Base-by-base conservation (phyloP, 1,140 invertebrate species). In the Acromyrmex heyeri region DNA sequence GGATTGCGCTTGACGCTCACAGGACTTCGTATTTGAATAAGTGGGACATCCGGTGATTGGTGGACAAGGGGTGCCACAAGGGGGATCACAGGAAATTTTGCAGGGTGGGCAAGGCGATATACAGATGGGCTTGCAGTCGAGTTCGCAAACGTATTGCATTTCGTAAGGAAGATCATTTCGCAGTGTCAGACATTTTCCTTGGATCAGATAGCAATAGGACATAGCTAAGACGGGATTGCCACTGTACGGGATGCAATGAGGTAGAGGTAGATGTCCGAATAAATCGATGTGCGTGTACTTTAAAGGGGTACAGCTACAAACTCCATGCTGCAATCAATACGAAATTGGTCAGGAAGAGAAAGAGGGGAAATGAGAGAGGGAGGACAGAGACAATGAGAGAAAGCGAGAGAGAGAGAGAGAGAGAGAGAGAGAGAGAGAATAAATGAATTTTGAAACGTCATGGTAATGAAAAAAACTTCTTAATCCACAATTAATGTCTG, bases 281-380 rank as follows among this genome's bases (percentile, higher is more conserved):
- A 95, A 91, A 75, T 95, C 94, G 81, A 95, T 92, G 87, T 94
- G 93, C 82, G 94, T 94, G 89, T 93, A 95, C 69, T 95, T 95
- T 72, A 95, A 79, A 18, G 94, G 94, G 0, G 88, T 86, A 76
- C 89, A 90, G 83, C 94, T 94, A 85, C 91, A 93, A n/a, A 91
- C 85, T 21, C 93, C 94, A 77, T 95, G 94, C 94, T 95, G 88
- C 16, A 91, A 91, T 91, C 77, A 86, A 91, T 91, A 90, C 53
- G 34, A 75, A 62, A 21, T 59, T 50, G 24, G 50, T 83, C 27
- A 48, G 38, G 30, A 14, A 30, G 34, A 34, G 34, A 38, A 24
- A n/a, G 6, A 27, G 78, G 27, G 0, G 12, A 27, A 30, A 12
- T 30, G 38, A 10, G 2, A 10, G 34, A 44, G 21, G 38, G 2